A percentile compares a stretch with the other conserved stretches of the same genome.
Conservation (phyloP, 2,113 vertebrate species). For the Oncorhynchus keta region DNA sequence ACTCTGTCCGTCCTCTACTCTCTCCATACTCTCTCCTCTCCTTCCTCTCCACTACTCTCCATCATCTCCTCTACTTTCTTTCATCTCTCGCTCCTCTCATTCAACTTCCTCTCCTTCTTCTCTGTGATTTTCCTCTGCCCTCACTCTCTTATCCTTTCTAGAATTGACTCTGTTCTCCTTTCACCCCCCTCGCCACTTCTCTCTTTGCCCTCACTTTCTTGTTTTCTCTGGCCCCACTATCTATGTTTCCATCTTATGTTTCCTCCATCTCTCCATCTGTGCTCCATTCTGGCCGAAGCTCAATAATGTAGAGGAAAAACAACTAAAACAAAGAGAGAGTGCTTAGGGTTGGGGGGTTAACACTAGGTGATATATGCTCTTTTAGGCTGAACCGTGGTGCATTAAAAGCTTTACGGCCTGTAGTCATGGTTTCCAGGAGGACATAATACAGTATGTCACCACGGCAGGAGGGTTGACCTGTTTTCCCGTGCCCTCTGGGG, state of each 20-base stretch:
- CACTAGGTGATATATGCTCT: conserved; percentile 41
- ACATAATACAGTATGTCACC: conserved; percentile 5
- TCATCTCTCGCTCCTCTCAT: neutral
- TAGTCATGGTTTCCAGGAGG: conserved; percentile 55
- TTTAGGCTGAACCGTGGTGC: conserved; percentile 46
- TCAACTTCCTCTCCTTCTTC: neutral
- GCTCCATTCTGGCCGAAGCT: conserved; percentile 27
- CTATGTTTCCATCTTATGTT: conserved; percentile 28
- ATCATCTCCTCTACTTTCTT: no score
- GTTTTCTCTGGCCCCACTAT: conserved; percentile 16
- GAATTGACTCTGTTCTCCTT: neutral
- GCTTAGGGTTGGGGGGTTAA: conserved; percentile 54
- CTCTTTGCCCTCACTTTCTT: conserved; percentile 7
- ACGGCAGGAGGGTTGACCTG: neutral
- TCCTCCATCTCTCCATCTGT: conserved; percentile 41
- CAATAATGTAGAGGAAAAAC: conserved; percentile 11
- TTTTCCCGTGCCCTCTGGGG: conserved; percentile 2
- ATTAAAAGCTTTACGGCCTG: conserved; percentile 60
- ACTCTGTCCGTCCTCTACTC: neutral
- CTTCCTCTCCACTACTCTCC: no score
- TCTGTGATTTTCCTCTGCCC: neutral
- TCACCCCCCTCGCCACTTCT: neutral
- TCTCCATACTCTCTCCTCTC: neutral
- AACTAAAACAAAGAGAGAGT: conserved; percentile 14
- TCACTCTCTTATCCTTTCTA: neutral